These are phyloP conservation scores for Sesia apiformis DNA, from an alignment of 2,888 invertebrate species.

Conservation along the genomic window DNA sequence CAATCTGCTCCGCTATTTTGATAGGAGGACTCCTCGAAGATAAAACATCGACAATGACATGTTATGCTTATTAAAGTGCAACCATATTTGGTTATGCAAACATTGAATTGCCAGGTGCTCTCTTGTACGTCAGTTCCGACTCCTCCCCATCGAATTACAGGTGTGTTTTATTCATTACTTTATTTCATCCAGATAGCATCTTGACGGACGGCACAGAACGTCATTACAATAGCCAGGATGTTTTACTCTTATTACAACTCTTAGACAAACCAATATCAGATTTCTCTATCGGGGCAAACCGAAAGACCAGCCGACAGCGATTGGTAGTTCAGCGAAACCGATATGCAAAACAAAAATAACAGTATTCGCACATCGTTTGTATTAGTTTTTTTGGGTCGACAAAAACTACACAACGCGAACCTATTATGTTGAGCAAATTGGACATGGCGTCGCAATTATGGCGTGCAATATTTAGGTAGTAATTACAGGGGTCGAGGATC, in stretches of 20 bases:
- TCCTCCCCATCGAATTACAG: conserved; percentile 44
- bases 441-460: conserved; percentile 51
- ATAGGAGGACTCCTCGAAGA: not conserved
- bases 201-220: conserved; percentile 59
- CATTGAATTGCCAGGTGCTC: conserved; percentile 42
- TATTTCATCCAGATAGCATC: conserved; percentile 61
- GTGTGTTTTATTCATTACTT: conserved; percentile 62
- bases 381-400: conserved; percentile 43
- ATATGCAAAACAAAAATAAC: conserved; percentile 64
- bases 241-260: conserved; percentile 47
- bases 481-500: conserved; percentile 36
- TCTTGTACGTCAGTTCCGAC: conserved; percentile 44
- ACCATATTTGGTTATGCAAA: conserved; percentile 17
- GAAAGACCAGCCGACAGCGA: conserved; percentile 30
- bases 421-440: conserved; percentile 59
- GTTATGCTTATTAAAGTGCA: not conserved
- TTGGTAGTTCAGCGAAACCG: conserved; percentile 47
- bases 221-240: conserved; percentile 55
- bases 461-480: conserved; percentile 50
- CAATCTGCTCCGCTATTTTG: not conserved
- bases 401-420: conserved; percentile 46
- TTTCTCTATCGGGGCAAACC: conserved; percentile 25
- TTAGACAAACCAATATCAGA: conserved; percentile 42
- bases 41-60: not conserved
- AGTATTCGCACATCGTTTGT: conserved; percentile 55